phyloP scores from a whole-genome alignment of 2,113 vertebrate genomes.

The Pollachius pollachius region DNA sequence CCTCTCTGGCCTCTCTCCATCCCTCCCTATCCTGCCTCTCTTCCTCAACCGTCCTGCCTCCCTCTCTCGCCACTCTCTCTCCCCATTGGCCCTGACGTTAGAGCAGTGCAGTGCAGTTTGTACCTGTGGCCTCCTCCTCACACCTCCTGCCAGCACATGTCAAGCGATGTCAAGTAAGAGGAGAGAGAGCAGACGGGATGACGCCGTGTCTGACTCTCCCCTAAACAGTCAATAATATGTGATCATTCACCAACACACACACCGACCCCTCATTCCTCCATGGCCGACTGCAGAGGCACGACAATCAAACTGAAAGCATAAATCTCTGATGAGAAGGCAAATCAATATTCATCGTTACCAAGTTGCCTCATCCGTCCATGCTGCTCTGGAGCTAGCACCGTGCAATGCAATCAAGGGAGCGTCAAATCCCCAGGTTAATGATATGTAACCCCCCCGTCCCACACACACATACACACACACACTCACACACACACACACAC shows the following conservation, averaged over 20 bases:
- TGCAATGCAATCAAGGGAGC: conserved; percentile 29
- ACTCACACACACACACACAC: conserved; percentile 1
- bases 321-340: conserved; percentile 22
- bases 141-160: background rate
- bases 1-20: no score
- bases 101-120: conserved; percentile 5
- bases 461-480: no score
- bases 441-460: conserved; percentile 26
- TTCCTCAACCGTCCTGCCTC: background rate
- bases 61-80: background rate
- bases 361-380: conserved; percentile 23
- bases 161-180: background rate
- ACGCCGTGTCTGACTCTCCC: conserved; percentile 4
- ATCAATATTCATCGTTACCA: conserved; percentile 54
- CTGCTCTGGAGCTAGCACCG: conserved; percentile 12
- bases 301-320: conserved; percentile 18
- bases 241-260: background rate
- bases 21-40: background rate
- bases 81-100: conserved; percentile 15
- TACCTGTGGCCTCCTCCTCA: background rate
- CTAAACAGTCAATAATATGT: conserved; percentile 12
- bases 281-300: conserved; percentile 29
- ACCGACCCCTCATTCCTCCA: conserved; percentile 20
- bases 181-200: conserved; percentile 15
- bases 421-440: conserved; percentile 38